Percentiles rank a stretch among this genome's conserved stretches.
Evolutionary conservation across 2,888 invertebrate genomes (phyloP).

Genomic region (Adineta ricciae): DNA sequence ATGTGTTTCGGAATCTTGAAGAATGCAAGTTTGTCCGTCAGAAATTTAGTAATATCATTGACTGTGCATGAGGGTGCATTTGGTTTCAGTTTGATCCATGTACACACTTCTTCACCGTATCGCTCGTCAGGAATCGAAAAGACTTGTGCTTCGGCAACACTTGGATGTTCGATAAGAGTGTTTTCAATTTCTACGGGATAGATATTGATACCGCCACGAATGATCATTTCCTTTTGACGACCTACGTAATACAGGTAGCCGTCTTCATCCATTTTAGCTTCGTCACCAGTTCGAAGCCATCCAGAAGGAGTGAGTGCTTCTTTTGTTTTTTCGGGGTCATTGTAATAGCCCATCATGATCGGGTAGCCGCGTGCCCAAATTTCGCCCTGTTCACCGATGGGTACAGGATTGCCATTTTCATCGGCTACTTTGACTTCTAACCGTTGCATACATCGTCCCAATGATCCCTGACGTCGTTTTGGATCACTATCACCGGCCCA

Average conservation of each 20-base stretch:
- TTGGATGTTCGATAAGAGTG: conserved; percentile 10
- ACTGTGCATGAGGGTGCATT: neutral
- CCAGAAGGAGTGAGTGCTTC: neutral
- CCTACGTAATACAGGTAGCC: conserved; percentile 28
- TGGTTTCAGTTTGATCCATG: conserved; percentile 29
- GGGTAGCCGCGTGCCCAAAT: conserved; percentile 21
- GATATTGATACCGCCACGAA: conserved; percentile 30
- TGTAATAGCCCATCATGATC: conserved; percentile 22
- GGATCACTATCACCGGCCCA: neutral
- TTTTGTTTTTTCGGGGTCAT: conserved; percentile 25
- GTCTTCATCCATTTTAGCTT: conserved; percentile 31
- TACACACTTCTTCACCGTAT: conserved; percentile 61
- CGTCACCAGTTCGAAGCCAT: conserved; percentile 31
- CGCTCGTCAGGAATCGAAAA: conserved; percentile 65
- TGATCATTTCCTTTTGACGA: conserved; percentile 28
- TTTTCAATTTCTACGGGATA: conserved; percentile 32
- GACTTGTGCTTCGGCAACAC: conserved; percentile 51
- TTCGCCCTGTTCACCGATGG: conserved; percentile 23
- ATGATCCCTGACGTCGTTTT: conserved; percentile 19
- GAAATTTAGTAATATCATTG: neutral
- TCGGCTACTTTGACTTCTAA: conserved; percentile 27
- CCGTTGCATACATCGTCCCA: conserved; percentile 23
- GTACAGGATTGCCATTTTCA: conserved; percentile 1
- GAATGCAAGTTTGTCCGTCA: conserved; percentile 57
- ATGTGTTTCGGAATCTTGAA: conserved; percentile 71